These are phyloP conservation scores for Pandion haliaetus DNA, from an alignment of 2,113 vertebrate genomes.

Conservation along the genomic window DNA sequence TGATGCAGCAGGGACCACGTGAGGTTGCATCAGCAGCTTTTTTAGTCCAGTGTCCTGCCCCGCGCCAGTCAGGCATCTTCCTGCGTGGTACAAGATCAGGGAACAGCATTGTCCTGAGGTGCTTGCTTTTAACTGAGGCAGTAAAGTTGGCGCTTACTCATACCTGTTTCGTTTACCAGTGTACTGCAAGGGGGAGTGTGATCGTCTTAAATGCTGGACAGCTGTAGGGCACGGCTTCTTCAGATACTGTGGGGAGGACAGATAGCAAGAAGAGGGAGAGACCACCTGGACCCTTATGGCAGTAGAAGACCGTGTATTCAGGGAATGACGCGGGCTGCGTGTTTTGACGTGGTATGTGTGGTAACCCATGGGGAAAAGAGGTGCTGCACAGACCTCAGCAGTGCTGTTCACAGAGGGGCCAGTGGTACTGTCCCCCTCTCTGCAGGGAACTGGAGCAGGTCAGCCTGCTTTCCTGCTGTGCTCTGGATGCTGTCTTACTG, in stretches of 20 bases:
- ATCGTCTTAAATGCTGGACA: not conserved
- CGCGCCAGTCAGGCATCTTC: not conserved
- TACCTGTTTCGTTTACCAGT: not conserved
- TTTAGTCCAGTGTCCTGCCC: not conserved
- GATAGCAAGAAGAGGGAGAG: not conserved
- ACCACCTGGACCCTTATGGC: not conserved
- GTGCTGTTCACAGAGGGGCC: not conserved
- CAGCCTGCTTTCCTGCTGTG: not conserved
- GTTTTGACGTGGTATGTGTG: not conserved
- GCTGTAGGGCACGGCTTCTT: not conserved
- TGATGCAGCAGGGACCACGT: fast-evolving
- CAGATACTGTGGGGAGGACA: not conserved
- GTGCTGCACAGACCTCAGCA: not conserved
- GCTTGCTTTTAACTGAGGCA: not conserved
- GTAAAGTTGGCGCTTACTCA: not conserved
- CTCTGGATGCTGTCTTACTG: not conserved
- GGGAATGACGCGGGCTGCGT: fast-evolving
- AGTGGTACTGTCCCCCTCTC: fast-evolving
- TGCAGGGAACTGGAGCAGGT: not conserved
- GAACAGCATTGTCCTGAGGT: not conserved
- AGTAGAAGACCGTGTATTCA: not conserved
- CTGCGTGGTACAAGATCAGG: not conserved
- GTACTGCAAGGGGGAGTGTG: not conserved
- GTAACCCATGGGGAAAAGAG: not conserved
- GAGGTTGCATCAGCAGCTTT: not conserved